Conservation (phyloP, 2,888 invertebrate genomes). For the Kryphioiulus occultus region DNA sequence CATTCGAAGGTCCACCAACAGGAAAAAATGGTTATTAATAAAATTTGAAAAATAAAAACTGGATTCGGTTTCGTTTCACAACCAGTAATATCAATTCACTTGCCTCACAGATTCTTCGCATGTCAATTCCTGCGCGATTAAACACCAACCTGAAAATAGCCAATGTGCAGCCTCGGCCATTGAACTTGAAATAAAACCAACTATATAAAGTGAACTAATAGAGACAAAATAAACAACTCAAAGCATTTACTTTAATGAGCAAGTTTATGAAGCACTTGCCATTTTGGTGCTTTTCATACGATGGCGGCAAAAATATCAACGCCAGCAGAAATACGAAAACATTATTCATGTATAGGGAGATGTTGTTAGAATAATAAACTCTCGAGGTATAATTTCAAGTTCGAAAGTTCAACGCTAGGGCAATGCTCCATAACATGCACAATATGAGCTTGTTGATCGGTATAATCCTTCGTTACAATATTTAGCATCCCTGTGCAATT, state of each 20-base stretch:
- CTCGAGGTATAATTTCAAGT: background rate
- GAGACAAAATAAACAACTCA: background rate
- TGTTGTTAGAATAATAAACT: background rate
- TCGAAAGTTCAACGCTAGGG: constrained; percentile 15
- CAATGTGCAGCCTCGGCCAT: background rate
- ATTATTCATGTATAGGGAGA: constrained; percentile 4
- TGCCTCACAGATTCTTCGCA: background rate
- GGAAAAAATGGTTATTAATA: background rate
- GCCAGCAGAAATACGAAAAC: background rate
- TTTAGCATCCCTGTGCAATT: background rate
- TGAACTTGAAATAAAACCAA: constrained; percentile 15
- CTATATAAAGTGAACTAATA: constrained; percentile 23
- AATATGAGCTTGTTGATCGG: background rate
- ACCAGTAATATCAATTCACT: background rate
- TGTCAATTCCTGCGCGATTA: background rate
- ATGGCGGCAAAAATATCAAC: constrained; percentile 12
- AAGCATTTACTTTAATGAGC: constrained; percentile 23
- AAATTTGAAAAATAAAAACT: background rate
- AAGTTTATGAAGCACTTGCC: constrained; percentile 23
- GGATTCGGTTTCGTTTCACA: background rate
- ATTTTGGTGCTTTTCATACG: constrained; percentile 3
- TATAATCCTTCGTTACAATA: background rate
- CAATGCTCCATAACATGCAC: background rate
- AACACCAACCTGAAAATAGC: background rate
- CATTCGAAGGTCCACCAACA: too few relatives aligned